These are phyloP conservation scores for Bellardia pandia DNA, from an alignment of 2,888 invertebrate genomes.

Conservation along the genomic window DNA sequence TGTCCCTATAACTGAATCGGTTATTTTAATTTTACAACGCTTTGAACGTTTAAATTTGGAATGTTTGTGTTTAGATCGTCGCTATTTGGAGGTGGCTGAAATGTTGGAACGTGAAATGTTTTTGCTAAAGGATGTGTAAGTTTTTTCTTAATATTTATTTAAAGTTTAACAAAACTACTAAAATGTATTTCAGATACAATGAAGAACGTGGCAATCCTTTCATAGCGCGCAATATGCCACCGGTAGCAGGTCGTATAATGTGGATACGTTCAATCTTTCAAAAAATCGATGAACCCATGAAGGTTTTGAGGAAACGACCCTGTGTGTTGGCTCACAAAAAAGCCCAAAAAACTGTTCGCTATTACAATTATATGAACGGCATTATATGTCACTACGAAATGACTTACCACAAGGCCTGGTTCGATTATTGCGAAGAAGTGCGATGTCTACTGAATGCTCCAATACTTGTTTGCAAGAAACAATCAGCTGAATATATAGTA, in stretches of 20 bases:
- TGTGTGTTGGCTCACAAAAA: conserved; percentile 87
- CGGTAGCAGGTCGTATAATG: conserved; percentile 91
- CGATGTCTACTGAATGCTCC: conserved; percentile 87
- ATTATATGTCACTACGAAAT: conserved; percentile 93
- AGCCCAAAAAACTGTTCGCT: conserved; percentile 89
- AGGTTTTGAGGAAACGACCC: conserved; percentile 79
- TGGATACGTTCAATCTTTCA: conserved; percentile 93
- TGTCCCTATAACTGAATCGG: conserved; percentile 85
- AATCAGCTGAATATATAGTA: conserved; percentile 87
- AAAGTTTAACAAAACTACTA: background rate
- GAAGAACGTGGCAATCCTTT: conserved; percentile 90
- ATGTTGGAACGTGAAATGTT: conserved; percentile 89
- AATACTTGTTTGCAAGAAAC: conserved; percentile 87
- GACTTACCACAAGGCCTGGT: conserved; percentile 93
- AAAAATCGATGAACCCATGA: conserved; percentile 91
- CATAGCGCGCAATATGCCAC: conserved; percentile 90
- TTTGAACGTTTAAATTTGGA: conserved; percentile 90
- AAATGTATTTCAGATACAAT: conserved; percentile 86
- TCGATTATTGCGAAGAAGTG: conserved; percentile 90
- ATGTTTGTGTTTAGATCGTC: conserved; percentile 89
- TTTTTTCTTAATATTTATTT: conserved; percentile 10
- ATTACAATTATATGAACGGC: conserved; percentile 91
- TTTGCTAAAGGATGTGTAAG: conserved; percentile 87
- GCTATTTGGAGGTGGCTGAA: conserved; percentile 89
- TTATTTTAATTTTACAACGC: conserved; percentile 85